Evolutionary conservation across 35 echinoderm and acorn worm genomes (phyloP).

Genomic region (Eucidaris tribuloides): DNA sequence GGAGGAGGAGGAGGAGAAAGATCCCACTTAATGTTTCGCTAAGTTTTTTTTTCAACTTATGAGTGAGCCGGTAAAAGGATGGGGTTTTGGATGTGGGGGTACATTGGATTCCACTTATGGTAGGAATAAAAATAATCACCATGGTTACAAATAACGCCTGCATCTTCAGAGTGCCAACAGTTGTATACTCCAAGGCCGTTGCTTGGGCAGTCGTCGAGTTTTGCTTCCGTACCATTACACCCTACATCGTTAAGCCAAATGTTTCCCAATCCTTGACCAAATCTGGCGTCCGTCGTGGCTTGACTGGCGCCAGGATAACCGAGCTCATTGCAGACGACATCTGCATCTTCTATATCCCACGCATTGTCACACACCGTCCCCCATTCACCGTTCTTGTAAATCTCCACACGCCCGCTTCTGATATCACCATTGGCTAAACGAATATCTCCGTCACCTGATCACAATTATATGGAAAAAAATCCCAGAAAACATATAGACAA

Average conservation of each 20-base stretch:
- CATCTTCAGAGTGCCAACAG: conserved; percentile 41
- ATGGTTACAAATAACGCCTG: conserved; percentile 21
- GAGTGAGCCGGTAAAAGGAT: too few species aligned
- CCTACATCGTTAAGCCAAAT: conserved; percentile 16
- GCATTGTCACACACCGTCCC: background rate
- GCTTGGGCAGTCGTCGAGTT: background rate
- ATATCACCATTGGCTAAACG: too few species aligned
- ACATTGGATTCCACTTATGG: too few species aligned
- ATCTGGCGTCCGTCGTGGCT: background rate
- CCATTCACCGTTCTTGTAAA: background rate
- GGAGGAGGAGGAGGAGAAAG: too few species aligned
- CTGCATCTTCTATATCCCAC: background rate
- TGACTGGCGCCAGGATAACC: background rate
- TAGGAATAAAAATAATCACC: too few species aligned
- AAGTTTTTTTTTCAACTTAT: too few species aligned
- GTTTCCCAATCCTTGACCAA: background rate
- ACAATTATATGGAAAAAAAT: too few species aligned
- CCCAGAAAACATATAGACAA: too few species aligned
- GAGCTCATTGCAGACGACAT: background rate
- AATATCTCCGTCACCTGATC: too few species aligned
- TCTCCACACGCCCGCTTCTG: too few species aligned
- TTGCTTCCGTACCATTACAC: conserved; percentile 22
- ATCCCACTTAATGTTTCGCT: too few species aligned
- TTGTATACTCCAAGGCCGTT: background rate
- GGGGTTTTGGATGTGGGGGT: too few species aligned